Evolutionary conservation across 2,888 invertebrate genomes (phyloP).

Genomic region (Polyploca ridens): DNA sequence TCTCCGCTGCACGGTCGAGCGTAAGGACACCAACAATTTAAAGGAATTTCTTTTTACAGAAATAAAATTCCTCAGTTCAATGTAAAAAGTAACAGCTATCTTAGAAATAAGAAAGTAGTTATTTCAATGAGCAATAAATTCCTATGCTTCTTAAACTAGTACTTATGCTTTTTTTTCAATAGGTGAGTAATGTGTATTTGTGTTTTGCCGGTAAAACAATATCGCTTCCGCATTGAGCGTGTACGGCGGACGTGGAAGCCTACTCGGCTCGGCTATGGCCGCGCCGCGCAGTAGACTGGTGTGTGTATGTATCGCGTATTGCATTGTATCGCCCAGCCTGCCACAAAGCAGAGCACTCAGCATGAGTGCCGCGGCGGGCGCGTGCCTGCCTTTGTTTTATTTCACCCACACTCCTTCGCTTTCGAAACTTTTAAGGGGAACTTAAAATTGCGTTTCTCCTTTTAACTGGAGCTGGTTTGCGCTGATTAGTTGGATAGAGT

Average conservation of each 20-base stretch:
- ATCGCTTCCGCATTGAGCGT: conserved; percentile 45
- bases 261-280: conserved; percentile 47
- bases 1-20: conserved; percentile 43
- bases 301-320: conserved; percentile 49
- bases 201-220: conserved; percentile 41
- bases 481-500: conserved; percentile 63
- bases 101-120: background rate
- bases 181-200: conserved; percentile 7
- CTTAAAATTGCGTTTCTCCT: conserved; percentile 77
- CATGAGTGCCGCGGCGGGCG: conserved; percentile 77
- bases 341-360: conserved; percentile 83
- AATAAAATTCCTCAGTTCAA: conserved; percentile 36
- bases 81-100: conserved; percentile 12
- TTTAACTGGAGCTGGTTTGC: conserved; percentile 63
- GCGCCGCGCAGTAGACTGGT: conserved; percentile 28
- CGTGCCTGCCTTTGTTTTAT: conserved; percentile 81
- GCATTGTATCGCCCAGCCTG: conserved; percentile 74
- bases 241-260: conserved; percentile 30
- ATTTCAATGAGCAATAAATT: background rate
- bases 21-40: conserved; percentile 39
- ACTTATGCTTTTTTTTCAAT: background rate
- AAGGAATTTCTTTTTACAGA: conserved; percentile 38
- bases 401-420: conserved; percentile 78
- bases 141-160: background rate
- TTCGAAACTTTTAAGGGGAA: conserved; percentile 78